Evolutionary conservation across 2,113 vertebrate species (phyloP), one percentile per base, ranked within the genome.

Genomic region (Rhea pennata): DNA sequence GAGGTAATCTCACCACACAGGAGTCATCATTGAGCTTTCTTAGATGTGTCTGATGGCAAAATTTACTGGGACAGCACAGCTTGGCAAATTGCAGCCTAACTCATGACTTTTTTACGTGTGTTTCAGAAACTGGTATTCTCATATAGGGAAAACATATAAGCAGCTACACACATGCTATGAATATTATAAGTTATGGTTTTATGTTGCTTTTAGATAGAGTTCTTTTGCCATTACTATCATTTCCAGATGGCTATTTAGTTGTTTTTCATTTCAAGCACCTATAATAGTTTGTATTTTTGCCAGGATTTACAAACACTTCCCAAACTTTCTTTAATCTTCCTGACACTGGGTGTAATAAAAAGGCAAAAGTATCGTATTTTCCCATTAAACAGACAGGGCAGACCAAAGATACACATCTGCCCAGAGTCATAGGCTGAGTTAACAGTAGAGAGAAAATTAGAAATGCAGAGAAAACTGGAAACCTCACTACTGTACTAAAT

Each of bases 171-270:
- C 20, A 31, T 5, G 5, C 29, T 76, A 58, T 36, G 8, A 62
- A 20, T 87, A 21, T 69, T 40, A 0, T 6, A 75, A 91, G 31
- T 46, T 78, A 74, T n/a, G 46, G 40, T 91, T 84, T 81, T 62
- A 71, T 67, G 20, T 67, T 85, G n/a, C 53, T 73, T 40, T 73
- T 64, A 92, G 91, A 62, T 69, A 46, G 44, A 69, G 66, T 69
- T 69, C 44, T 69, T 12, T 46, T 69, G 42, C 48, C 40, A 44
- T 21, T 85, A 9, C 26, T 64, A 62, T 66, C 79, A 62, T 66
- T 95, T 88, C 82, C 59, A 91, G 78, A 73, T 88, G 85, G 50
- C 62, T 83, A 71, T 86, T 95, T 51, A 70, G 46, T 53, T 51
- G 4, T 19, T 83, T 91, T 80, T 51, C n/a, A 58, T 71, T 83